phyloP scores from a whole-genome alignment of 1,140 invertebrate species.

The Sogatella furcifera region DNA sequence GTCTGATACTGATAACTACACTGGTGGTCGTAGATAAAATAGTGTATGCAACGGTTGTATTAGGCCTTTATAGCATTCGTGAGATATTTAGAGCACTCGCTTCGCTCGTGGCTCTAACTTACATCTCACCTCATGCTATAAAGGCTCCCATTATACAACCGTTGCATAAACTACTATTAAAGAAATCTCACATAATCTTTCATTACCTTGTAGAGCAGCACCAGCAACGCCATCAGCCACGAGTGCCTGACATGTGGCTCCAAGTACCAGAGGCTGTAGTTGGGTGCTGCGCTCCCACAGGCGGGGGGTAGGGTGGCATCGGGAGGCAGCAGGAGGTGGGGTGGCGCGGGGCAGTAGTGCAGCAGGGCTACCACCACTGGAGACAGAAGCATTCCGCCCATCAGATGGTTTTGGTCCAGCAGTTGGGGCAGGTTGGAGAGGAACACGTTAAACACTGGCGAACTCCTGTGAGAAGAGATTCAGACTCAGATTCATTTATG shows the following conservation, averaged over 20 bases:
- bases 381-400: constrained; percentile 77
- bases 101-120: too few relatives aligned
- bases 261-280: constrained; percentile 79
- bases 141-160: neutral
- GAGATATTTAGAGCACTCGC: too few relatives aligned
- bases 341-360: constrained; percentile 77
- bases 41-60: too few relatives aligned
- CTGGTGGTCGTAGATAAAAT: too few relatives aligned
- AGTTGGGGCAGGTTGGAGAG: constrained; percentile 86
- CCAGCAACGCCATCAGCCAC: constrained; percentile 89
- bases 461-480: constrained; percentile 48
- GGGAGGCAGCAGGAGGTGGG: constrained; percentile 36
- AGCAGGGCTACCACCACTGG: constrained; percentile 69
- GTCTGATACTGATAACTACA: too few relatives aligned
- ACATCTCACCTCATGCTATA: too few relatives aligned
- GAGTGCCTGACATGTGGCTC: constrained; percentile 72
- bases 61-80: too few relatives aligned
- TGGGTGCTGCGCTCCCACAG: constrained; percentile 43
- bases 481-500: too few relatives aligned
- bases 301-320: neutral
- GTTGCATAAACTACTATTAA: neutral
- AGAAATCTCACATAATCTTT: constrained; percentile 10
- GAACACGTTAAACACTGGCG: constrained; percentile 92
- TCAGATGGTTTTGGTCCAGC: constrained; percentile 85
- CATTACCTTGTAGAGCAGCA: constrained; percentile 89